These are phyloP conservation scores for Verasper variegatus DNA, from an alignment of 2,113 vertebrate genomes.

Conservation along the genomic window DNA sequence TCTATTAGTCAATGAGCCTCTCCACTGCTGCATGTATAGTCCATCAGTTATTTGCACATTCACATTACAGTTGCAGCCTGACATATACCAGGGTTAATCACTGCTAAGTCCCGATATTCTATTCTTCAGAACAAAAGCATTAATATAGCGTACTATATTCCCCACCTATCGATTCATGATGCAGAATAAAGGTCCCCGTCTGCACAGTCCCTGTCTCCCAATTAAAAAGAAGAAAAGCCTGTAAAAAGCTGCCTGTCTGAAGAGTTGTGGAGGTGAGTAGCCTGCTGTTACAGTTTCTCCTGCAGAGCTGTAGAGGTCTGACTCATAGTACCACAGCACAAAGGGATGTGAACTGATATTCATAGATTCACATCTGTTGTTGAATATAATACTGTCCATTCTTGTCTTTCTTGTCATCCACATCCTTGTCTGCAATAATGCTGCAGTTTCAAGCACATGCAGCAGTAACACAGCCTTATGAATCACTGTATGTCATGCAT, in stretches of 20 bases:
- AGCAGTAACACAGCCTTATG: not conserved
- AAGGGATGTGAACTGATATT: conserved; percentile 34
- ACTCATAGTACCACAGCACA: not conserved
- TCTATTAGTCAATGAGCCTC: not conserved
- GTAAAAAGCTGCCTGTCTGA: conserved; percentile 24
- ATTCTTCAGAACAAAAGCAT: not conserved
- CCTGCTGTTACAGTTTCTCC: conserved; percentile 30
- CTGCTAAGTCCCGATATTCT: not conserved
- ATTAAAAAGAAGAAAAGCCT: conserved; percentile 50
- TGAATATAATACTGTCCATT: conserved; percentile 2
- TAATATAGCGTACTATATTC: not conserved
- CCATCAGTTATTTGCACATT: not conserved
- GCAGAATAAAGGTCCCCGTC: not conserved
- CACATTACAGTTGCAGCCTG: not conserved
- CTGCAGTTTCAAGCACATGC: conserved; percentile 11
- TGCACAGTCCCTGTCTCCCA: conserved; percentile 31
- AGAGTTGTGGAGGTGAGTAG: conserved; percentile 32
- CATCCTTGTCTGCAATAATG: conserved; percentile 10
- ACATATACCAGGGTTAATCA: not conserved
- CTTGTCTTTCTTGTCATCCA: not conserved
- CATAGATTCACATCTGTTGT: conserved; percentile 19
- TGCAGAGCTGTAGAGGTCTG: conserved; percentile 12
- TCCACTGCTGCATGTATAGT: not conserved
- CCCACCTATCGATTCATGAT: not conserved
- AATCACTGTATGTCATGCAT: conserved; percentile 7